A percentile compares a stretch with the other conserved stretches of the same genome.
Evolutionary conservation across 2,888 invertebrate genomes (phyloP).

Genomic region (Megastigmus dorsalis): DNA sequence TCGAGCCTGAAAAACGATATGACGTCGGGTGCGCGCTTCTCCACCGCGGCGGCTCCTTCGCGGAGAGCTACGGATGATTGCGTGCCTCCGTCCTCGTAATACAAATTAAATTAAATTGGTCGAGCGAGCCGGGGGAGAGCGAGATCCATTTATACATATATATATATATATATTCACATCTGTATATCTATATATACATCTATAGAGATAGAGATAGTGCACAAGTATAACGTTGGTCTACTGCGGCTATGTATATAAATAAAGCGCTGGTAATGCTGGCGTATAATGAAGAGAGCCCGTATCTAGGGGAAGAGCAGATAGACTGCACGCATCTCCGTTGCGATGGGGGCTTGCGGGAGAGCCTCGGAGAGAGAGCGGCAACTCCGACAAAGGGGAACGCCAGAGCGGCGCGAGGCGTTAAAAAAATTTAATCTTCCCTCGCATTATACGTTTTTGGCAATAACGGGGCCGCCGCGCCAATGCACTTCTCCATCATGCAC

Average conservation of each 20-base stretch:
- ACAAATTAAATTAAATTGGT: slow-evolving; percentile 40
- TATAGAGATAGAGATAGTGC: neutral
- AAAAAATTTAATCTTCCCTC: slow-evolving; percentile 68
- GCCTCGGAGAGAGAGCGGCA: slow-evolving; percentile 53
- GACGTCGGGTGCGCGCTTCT: neutral
- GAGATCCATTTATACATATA: slow-evolving; percentile 33
- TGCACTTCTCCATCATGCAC: slow-evolving; percentile 50
- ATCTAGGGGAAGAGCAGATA: neutral
- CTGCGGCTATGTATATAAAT: neutral
- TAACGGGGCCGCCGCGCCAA: slow-evolving; percentile 60
- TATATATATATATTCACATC: neutral
- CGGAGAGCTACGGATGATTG: slow-evolving; percentile 24
- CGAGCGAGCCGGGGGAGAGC: neutral
- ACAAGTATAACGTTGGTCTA: too few species aligned
- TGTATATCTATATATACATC: neutral
- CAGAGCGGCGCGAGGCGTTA: slow-evolving; percentile 16
- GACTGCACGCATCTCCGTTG: too few species aligned
- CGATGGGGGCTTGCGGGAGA: neutral
- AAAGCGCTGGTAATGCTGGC: neutral
- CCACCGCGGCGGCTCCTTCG: too few species aligned
- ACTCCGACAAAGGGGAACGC: too few species aligned
- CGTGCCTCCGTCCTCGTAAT: slow-evolving; percentile 23
- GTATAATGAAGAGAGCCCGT: slow-evolving; percentile 8
- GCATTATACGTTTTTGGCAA: slow-evolving; percentile 67
- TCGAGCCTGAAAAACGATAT: neutral